These are phyloP conservation scores for Oryzias celebensis DNA, from an alignment of 2,113 vertebrate species.

Conservation along the genomic window DNA sequence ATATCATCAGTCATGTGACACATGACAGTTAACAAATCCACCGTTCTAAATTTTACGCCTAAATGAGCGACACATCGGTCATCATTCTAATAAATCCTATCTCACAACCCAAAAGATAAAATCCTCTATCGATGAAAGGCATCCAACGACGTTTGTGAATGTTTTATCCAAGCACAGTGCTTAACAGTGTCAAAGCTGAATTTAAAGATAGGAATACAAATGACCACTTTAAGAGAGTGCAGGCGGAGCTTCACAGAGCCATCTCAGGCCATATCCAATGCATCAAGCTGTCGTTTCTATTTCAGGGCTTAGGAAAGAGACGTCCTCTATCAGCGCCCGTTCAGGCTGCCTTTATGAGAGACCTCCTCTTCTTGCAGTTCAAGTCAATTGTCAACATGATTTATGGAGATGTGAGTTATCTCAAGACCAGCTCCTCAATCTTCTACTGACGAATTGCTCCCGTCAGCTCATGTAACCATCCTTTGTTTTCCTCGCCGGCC, in stretches of 20 bases:
- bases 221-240: conserved; percentile 32
- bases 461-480: conserved; percentile 40
- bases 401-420: conserved; percentile 73
- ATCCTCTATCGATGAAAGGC: too few species aligned
- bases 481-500: conserved; percentile 55
- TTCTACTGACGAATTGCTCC: conserved; percentile 59
- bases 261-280: conserved; percentile 41
- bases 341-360: conserved; percentile 52
- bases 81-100: too few species aligned
- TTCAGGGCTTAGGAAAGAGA: conserved; percentile 49
- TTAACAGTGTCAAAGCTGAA: neutral
- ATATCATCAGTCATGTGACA: too few species aligned
- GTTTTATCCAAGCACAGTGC: neutral
- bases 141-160: too few species aligned
- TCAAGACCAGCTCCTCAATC: conserved; percentile 62
- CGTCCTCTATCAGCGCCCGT: conserved; percentile 50
- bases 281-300: conserved; percentile 59
- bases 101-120: too few species aligned
- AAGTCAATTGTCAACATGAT: conserved; percentile 74
- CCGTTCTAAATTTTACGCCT: too few species aligned
- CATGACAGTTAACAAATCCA: too few species aligned
- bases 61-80: too few species aligned
- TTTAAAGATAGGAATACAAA: conserved; percentile 4
- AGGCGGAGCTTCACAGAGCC: conserved; percentile 35
- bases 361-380: conserved; percentile 61